Percentiles rank a stretch among this genome's conserved stretches.
phyloP scores from a whole-genome alignment of 2,888 invertebrate species.

The Rhopalosiphum nymphaeae region DNA sequence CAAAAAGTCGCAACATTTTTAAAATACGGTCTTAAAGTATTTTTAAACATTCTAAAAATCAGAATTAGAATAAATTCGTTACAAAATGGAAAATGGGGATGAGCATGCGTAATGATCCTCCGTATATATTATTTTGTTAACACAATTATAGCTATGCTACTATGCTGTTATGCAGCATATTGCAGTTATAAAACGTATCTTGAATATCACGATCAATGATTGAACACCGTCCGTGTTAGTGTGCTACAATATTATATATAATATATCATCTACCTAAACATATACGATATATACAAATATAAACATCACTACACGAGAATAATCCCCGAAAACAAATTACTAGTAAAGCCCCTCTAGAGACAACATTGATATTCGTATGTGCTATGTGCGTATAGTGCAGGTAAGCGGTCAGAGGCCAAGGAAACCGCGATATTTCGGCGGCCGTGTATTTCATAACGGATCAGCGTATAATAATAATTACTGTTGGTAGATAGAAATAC shows the following conservation, averaged over 20 bases:
- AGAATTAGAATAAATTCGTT: no score
- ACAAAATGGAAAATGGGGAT: no score
- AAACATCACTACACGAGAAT: neutral
- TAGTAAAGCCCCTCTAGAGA: neutral
- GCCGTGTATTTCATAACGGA: slow-evolving; percentile 39
- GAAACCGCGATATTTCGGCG: neutral
- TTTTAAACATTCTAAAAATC: no score
- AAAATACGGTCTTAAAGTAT: no score
- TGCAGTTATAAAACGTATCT: neutral
- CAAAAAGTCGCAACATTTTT: no score
- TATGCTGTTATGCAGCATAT: neutral
- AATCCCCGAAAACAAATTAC: neutral
- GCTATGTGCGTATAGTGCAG: neutral
- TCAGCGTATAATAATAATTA: slow-evolving; percentile 28
- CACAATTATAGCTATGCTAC: neutral
- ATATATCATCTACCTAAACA: neutral
- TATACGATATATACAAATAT: neutral
- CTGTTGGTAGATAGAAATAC: neutral
- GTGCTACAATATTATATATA: no score
- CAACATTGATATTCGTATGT: neutral
- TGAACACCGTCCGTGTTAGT: neutral
- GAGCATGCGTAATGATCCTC: no score
- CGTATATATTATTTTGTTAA: neutral
- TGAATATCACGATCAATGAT: neutral
- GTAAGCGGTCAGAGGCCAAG: slow-evolving; percentile 23